Conservation (phyloP, 2,113 vertebrate genomes). For the Alaudala cheleensis region DNA sequence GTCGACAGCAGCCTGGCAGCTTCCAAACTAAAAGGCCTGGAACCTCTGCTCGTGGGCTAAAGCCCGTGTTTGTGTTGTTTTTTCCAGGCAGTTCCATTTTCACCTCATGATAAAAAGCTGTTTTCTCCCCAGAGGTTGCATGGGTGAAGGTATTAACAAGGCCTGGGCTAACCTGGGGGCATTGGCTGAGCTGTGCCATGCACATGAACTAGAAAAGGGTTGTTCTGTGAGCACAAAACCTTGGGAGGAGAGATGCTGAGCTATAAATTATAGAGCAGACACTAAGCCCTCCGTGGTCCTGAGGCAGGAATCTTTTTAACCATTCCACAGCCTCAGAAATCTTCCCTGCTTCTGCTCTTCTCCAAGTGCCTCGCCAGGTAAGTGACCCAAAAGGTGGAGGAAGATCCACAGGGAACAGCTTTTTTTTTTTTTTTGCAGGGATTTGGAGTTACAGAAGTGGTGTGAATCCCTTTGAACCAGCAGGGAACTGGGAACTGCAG, state of each 20-base stretch:
- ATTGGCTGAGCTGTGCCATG: neutral
- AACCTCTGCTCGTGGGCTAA: constrained; percentile 40
- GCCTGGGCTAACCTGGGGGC: neutral
- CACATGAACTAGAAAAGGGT: neutral
- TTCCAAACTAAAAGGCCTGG: constrained; percentile 50
- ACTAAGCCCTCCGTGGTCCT: neutral
- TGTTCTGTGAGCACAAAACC: neutral
- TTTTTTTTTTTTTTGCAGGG: neutral
- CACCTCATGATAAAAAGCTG: constrained; percentile 58
- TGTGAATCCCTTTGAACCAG: neutral
- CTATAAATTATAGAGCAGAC: constrained; percentile 20
- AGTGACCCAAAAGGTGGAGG: neutral
- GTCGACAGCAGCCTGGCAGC: constrained; percentile 34
- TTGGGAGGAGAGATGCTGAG: constrained; percentile 1
- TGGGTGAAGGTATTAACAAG: constrained; percentile 15
- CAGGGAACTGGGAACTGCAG: neutral
- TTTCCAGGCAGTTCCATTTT: constrained; percentile 71
- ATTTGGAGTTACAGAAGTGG: neutral
- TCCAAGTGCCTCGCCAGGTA: neutral
- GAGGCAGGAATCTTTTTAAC: constrained; percentile 45
- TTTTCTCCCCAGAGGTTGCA: constrained; percentile 7
- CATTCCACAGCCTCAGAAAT: constrained; percentile 17
- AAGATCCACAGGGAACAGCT: neutral
- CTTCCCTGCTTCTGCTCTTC: neutral
- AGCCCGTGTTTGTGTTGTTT: constrained; percentile 54